phyloP scores from a whole-genome alignment of 35 echinoderm and acorn worm genomes.

The Apostichopus parvimensis region DNA sequence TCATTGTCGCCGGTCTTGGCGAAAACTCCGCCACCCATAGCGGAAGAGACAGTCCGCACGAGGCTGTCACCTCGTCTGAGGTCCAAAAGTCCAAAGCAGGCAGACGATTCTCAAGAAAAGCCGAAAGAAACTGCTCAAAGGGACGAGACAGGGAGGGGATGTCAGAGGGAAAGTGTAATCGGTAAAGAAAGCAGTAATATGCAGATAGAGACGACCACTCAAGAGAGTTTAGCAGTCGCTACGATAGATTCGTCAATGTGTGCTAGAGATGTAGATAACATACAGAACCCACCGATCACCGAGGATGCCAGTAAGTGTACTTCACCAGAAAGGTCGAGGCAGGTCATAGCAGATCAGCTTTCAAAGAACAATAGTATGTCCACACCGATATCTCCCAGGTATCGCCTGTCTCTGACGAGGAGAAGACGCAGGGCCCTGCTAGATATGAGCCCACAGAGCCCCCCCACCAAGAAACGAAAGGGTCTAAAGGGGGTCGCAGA shows the following conservation, averaged over 20 bases:
- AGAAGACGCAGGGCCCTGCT: slow-evolving; percentile 44
- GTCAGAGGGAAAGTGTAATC: not conserved
- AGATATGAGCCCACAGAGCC: slow-evolving; percentile 28
- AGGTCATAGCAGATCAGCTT: not conserved
- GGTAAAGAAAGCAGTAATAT: not conserved
- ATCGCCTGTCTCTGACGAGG: slow-evolving; percentile 50
- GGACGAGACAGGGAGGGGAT: not conserved
- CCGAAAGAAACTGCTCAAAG: not conserved
- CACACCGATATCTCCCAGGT: slow-evolving; percentile 12
- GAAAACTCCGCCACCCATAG: not conserved
- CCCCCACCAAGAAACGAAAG: not conserved
- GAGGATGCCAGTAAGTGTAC: not conserved
- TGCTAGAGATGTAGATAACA: not conserved
- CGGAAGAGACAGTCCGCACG: not conserved
- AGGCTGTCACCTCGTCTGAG: slow-evolving; percentile 45
- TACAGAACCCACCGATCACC: not conserved
- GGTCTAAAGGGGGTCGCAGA: not conserved
- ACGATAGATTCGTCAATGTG: not conserved
- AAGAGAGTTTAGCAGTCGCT: slow-evolving; percentile 11
- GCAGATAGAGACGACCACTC: not conserved
- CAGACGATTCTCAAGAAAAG: not conserved
- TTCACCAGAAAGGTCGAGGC: not conserved
- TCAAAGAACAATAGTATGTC: not conserved
- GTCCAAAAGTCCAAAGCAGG: not conserved
- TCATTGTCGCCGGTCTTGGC: not conserved